Evolutionary conservation across 2,888 invertebrate genomes (phyloP).

Genomic region (Athripsodes cinereus): DNA sequence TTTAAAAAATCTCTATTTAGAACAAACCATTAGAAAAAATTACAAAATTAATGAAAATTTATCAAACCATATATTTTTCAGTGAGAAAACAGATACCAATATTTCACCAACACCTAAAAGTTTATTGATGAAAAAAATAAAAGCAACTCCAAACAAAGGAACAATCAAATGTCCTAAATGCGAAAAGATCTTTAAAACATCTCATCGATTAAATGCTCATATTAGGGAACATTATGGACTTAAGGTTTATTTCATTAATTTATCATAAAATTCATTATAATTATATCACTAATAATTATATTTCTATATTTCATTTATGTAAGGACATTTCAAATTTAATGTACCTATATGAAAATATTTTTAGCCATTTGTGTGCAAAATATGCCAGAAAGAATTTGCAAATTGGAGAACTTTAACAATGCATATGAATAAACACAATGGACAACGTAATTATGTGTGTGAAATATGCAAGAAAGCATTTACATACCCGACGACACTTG

Average conservation of each 20-base stretch:
- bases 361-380: conserved; percentile 22
- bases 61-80: too few species aligned
- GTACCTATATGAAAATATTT: conserved; percentile 3
- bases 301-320: not conserved
- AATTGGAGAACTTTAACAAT: conserved; percentile 21
- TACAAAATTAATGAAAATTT: too few species aligned
- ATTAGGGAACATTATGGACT: conserved; percentile 21
- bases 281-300: not conserved
- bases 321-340: not conserved
- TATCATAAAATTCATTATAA: not conserved
- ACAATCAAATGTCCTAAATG: conserved; percentile 22
- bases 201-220: conserved; percentile 19
- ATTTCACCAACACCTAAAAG: too few species aligned
- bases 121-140: not conserved
- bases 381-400: conserved; percentile 21
- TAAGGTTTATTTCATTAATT: conserved; percentile 12
- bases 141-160: conserved; percentile 3
- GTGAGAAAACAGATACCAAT: too few species aligned
- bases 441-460: conserved; percentile 18
- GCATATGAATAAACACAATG: conserved; percentile 24
- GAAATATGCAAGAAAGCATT: conserved; percentile 20
- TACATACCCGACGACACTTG: conserved; percentile 16
- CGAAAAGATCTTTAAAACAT: conserved; percentile 20
- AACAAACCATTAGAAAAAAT: too few species aligned
- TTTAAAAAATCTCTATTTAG: too few species aligned